Percentiles rank a stretch among this genome's conserved stretches.
These are phyloP conservation scores for western clawed frog (Xenopus tropicalis) DNA, from an alignment of 2,113 vertebrate species.

Conservation along the genomic window DNA sequence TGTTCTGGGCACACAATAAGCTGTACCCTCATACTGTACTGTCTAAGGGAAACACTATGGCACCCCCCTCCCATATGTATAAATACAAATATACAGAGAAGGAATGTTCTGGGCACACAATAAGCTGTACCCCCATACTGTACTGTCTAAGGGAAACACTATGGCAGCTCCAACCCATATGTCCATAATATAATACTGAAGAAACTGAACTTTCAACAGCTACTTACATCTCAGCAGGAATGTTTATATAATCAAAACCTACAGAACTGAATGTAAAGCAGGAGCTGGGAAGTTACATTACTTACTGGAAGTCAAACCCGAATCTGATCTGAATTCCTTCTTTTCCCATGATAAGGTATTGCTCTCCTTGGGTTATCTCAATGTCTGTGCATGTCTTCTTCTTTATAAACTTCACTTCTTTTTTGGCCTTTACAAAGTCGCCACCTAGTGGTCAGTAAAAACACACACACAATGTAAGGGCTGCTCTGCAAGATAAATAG, in stretches of 20 bases:
- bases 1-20: no score
- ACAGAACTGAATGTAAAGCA: background rate
- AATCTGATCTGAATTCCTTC: slow-evolving; percentile 66
- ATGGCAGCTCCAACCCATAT: no score
- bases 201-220: no score
- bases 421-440: slow-evolving; percentile 54
- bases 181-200: no score
- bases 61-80: no score
- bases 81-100: no score
- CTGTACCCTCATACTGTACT: no score
- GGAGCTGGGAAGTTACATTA: background rate
- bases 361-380: slow-evolving; percentile 60
- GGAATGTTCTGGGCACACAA: no score
- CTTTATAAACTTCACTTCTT: slow-evolving; percentile 75
- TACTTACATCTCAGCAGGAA: background rate
- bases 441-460: slow-evolving; percentile 55
- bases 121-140: no score
- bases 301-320: slow-evolving; percentile 64
- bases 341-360: slow-evolving; percentile 85
- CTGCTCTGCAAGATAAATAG: no score
- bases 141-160: no score
- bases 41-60: no score
- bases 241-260: background rate
- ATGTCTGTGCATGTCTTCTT: slow-evolving; percentile 72
- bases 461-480: background rate